Evolutionary conservation across 2,113 vertebrate species (phyloP).

Genomic region (Empidonax alnorum): DNA sequence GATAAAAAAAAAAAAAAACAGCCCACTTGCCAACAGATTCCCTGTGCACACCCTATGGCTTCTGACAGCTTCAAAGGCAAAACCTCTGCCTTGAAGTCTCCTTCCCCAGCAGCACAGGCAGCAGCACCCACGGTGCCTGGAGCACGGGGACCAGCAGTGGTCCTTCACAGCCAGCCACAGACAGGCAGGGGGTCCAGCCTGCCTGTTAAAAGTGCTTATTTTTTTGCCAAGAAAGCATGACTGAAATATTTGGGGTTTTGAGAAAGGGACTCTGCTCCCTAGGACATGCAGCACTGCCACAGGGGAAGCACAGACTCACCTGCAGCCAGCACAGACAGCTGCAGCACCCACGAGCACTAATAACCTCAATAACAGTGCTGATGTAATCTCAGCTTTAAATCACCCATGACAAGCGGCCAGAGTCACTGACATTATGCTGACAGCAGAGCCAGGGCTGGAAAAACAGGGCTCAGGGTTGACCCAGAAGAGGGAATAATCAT

Average conservation of each 20-base stretch:
- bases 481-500: background rate
- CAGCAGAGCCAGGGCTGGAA: background rate
- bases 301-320: background rate
- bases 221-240: background rate
- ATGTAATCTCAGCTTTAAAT: background rate
- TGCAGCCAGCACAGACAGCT: background rate
- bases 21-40: background rate
- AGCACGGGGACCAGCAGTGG: rapidly evolving
- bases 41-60: background rate
- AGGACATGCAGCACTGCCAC: background rate
- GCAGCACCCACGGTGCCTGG: rapidly evolving
- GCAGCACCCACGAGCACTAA: background rate
- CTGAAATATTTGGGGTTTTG: background rate
- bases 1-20: background rate
- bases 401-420: background rate
- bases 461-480: background rate
- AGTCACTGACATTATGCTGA: background rate
- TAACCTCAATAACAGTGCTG: background rate
- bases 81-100: background rate
- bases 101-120: background rate
- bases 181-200: background rate
- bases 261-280: background rate
- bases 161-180: background rate
- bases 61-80: conserved; percentile 16
- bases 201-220: background rate